phyloP scores from a whole-genome alignment of 30 jellyfish, hydroid and myxozoan genomes.

The Euphysa ruthae region DNA sequence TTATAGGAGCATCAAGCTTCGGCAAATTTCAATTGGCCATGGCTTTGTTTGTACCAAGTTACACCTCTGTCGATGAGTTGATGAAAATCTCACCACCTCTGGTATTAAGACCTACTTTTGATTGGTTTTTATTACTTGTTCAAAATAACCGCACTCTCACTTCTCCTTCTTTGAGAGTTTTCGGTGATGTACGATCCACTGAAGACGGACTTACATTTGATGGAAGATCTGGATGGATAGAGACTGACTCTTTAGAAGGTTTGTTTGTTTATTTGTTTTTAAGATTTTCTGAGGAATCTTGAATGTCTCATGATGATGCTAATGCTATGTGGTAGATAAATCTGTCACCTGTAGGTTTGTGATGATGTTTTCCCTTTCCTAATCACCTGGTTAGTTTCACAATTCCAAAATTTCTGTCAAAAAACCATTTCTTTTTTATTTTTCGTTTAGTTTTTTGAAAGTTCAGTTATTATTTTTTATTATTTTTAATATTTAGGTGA shows the following conservation, averaged over 20 bases:
- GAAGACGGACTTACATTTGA: constrained; percentile 40
- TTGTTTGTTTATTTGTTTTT: not conserved
- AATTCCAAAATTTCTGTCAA: too few species aligned
- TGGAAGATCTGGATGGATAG: constrained; percentile 50
- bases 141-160: constrained; percentile 37
- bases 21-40: constrained; percentile 38
- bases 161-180: constrained; percentile 31
- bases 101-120: constrained; percentile 27
- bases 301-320: too few species aligned
- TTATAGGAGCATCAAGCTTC: constrained; percentile 30
- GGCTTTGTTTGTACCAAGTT: constrained; percentile 22
- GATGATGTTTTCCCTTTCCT: too few species aligned
- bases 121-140: constrained; percentile 35
- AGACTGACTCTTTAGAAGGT: constrained; percentile 40
- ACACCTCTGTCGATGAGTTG: constrained; percentile 35
- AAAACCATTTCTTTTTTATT: too few species aligned
- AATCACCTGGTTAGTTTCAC: too few species aligned
- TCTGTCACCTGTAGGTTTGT: too few species aligned
- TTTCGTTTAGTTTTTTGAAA: too few species aligned
- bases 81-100: constrained; percentile 50
- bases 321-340: too few species aligned
- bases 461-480: too few species aligned
- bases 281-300: too few species aligned
- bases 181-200: constrained; percentile 35
- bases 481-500: too few species aligned